phyloP scores from a whole-genome alignment of 2,113 vertebrate genomes.

The Catharus minimus region DNA sequence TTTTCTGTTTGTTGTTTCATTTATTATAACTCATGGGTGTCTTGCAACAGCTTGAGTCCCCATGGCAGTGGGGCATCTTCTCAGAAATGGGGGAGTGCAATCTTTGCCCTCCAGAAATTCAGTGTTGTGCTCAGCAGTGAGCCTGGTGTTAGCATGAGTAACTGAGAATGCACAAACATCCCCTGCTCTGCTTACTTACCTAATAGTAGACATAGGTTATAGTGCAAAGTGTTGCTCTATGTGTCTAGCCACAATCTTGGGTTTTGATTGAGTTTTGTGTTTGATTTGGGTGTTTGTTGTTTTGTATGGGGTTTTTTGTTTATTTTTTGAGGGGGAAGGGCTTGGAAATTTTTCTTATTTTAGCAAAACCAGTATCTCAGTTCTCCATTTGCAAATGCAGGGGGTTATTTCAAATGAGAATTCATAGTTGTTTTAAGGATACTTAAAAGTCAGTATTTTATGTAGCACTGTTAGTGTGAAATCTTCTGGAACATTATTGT shows the following conservation, averaged over 20 bases:
- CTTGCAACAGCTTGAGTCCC: not conserved
- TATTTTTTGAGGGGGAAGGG: rapidly evolving
- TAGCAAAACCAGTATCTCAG: not conserved
- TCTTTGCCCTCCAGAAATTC: not conserved
- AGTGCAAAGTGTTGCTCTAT: not conserved
- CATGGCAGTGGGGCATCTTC: not conserved
- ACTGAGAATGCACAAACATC: not conserved
- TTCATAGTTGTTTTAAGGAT: not conserved
- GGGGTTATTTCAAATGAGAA: not conserved
- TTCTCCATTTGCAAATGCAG: not conserved
- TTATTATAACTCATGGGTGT: not conserved
- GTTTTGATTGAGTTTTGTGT: not conserved
- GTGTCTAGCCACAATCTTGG: not conserved
- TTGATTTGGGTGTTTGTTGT: not conserved
- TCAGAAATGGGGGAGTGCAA: not conserved
- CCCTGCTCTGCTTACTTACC: not conserved
- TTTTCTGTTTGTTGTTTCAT: not conserved
- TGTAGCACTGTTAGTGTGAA: not conserved
- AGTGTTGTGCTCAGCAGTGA: not conserved
- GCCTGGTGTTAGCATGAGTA: not conserved
- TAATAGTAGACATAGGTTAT: not conserved
- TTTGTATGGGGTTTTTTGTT: not conserved
- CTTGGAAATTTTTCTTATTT: not conserved
- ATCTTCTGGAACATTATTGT: not conserved
- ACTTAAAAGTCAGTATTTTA: not conserved